Evolutionary conservation across 2,797 vertebrate genomes (phyloP).

Genomic region (Halcyon leucocephala): DNA sequence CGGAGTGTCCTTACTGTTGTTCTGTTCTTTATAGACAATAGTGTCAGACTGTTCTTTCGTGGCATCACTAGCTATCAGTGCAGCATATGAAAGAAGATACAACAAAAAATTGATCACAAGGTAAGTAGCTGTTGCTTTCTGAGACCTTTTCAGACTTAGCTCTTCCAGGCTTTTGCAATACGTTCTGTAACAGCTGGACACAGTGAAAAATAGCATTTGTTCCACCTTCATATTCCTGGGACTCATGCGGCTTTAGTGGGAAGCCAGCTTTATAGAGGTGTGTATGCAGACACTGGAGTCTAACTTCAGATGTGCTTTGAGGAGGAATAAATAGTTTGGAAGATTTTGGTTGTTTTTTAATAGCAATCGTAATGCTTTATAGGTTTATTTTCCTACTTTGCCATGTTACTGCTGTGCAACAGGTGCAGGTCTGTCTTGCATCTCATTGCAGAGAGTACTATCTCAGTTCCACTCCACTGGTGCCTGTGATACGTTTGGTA

Average conservation of each 20-base stretch:
- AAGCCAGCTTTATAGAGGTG: neutral
- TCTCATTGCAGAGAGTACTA: neutral
- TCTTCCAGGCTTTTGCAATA: neutral
- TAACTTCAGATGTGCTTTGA: neutral
- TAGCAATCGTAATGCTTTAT: neutral
- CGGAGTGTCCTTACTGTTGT: neutral
- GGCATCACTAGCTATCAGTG: constrained; percentile 96
- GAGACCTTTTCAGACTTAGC: neutral
- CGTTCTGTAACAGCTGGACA: neutral
- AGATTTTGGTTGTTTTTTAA: neutral
- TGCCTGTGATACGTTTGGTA: neutral
- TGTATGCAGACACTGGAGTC: neutral
- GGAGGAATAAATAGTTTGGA: neutral
- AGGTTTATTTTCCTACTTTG: neutral
- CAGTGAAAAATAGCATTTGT: neutral
- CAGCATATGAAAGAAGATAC: constrained; percentile 95
- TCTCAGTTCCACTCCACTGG: neutral
- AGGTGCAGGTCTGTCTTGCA: neutral
- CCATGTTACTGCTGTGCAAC: neutral
- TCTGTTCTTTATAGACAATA: constrained; percentile 86
- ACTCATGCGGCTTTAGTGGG: neutral
- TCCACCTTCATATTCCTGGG: neutral
- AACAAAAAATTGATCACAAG: constrained; percentile 98
- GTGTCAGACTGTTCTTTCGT: constrained; percentile 99
- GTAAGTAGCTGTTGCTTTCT: constrained; percentile 73